Percentiles rank a stretch among this genome's conserved stretches.
Evolutionary conservation across 2,888 invertebrate species (phyloP).

Genomic region (Thelaira solivaga): DNA sequence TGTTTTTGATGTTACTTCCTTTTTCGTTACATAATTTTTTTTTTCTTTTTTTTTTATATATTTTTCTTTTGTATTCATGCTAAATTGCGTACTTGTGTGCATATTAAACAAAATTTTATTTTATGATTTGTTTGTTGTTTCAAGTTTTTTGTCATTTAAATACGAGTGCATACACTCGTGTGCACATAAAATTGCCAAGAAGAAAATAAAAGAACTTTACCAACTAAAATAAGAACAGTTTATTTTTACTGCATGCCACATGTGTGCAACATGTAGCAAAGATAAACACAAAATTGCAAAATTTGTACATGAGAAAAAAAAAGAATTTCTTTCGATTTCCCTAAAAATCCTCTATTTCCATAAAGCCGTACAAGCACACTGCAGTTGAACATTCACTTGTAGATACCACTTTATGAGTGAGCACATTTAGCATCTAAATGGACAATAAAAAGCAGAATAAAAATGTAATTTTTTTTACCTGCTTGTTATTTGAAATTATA

Average conservation of each 20-base stretch:
- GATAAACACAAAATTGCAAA: slow-evolving; percentile 59
- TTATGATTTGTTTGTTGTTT: slow-evolving; percentile 26
- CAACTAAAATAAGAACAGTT: slow-evolving; percentile 46
- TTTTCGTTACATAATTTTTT: slow-evolving; percentile 44
- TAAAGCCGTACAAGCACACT: background rate
- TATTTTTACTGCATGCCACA: slow-evolving; percentile 55
- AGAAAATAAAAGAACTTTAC: background rate
- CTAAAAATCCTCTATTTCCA: background rate
- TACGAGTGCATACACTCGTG: background rate
- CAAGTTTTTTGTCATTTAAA: slow-evolving; percentile 11
- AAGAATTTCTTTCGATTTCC: background rate
- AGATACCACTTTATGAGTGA: background rate
- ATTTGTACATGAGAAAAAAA: slow-evolving; percentile 19
- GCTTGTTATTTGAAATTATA: slow-evolving; percentile 5
- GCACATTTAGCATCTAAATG: slow-evolving; percentile 7
- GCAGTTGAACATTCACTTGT: background rate
- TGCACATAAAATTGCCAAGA: background rate
- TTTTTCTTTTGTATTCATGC: slow-evolving; percentile 56
- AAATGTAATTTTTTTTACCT: background rate
- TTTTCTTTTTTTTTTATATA: slow-evolving; percentile 29
- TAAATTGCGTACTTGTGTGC: slow-evolving; percentile 62
- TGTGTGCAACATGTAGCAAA: slow-evolving; percentile 60
- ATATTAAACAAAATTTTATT: slow-evolving; percentile 61
- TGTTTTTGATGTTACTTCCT: too few species aligned
- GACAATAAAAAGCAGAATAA: slow-evolving; percentile 20